These are phyloP conservation scores for Okapia johnstoni DNA, from an alignment of 2,113 vertebrate species.

Conservation along the genomic window DNA sequence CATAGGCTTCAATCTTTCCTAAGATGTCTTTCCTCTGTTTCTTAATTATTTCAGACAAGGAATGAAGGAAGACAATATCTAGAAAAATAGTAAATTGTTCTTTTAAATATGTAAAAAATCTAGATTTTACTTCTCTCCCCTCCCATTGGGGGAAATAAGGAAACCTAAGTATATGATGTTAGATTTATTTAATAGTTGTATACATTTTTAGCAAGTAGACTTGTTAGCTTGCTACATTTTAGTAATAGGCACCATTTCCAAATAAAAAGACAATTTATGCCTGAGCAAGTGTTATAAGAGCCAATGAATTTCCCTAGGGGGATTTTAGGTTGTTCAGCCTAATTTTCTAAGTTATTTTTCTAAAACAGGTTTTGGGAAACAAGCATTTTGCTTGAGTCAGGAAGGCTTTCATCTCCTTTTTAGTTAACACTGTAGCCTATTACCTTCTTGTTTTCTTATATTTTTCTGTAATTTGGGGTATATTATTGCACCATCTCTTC, in stretches of 20 bases:
- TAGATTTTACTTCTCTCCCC: background rate
- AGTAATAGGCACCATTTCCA: background rate
- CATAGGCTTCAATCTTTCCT: background rate
- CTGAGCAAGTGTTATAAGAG: background rate
- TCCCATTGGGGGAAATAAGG: background rate
- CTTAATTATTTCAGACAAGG: background rate
- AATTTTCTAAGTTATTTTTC: constrained; percentile 55
- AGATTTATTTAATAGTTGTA: background rate
- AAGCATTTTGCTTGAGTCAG: constrained; percentile 18
- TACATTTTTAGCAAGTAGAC: background rate
- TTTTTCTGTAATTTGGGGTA: constrained; percentile 29
- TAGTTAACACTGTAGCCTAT: background rate
- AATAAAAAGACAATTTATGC: background rate
- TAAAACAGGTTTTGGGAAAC: constrained; percentile 15
- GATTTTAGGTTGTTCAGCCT: constrained; percentile 14
- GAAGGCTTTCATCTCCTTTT: constrained; percentile 36
- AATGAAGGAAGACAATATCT: background rate
- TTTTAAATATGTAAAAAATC: background rate
- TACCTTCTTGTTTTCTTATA: background rate
- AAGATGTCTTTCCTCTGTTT: background rate
- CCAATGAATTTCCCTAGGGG: background rate
- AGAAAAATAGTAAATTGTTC: background rate
- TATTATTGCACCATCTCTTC: background rate
- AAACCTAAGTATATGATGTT: background rate
- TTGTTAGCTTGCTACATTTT: background rate